Conservation (phyloP, 2,888 invertebrate genomes). For the Criorhina ranunculi region DNA sequence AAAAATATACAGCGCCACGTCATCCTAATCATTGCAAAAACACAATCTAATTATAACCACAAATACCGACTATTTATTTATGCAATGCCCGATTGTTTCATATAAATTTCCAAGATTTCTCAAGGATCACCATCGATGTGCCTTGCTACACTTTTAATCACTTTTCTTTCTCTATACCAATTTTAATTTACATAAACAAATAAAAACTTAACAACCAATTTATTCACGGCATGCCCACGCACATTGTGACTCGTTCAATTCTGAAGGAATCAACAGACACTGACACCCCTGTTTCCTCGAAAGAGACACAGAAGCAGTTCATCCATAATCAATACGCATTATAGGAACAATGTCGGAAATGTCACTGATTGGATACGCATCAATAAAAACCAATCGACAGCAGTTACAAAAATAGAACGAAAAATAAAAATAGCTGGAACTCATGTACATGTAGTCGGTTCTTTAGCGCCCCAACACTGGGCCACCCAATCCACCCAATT, state of each 20-base stretch:
- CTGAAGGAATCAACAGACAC: slow-evolving; percentile 21
- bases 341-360: slow-evolving; percentile 38
- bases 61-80: neutral
- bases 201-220: slow-evolving; percentile 32
- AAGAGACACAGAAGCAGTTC: slow-evolving; percentile 8
- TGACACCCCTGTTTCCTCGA: neutral
- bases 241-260: neutral
- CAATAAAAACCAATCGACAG: slow-evolving; percentile 49
- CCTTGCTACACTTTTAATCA: slow-evolving; percentile 60
- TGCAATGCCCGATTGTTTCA: slow-evolving; percentile 1
- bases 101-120: slow-evolving; percentile 1
- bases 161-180: slow-evolving; percentile 54
- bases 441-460: neutral
- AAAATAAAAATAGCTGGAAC: slow-evolving; percentile 13
- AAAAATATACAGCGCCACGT: no score
- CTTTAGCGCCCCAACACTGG: neutral
- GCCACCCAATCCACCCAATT: slow-evolving; percentile 5
- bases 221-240: slow-evolving; percentile 45
- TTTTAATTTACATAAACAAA: slow-evolving; percentile 38
- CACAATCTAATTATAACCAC: neutral
- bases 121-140: slow-evolving; percentile 36
- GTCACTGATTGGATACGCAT: slow-evolving; percentile 49
- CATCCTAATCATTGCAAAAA: neutral
- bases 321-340: slow-evolving; percentile 54
- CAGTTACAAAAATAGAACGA: slow-evolving; percentile 45